phyloP scores from a whole-genome alignment of 2,888 invertebrate species.

The Lysandra coridon region DNA sequence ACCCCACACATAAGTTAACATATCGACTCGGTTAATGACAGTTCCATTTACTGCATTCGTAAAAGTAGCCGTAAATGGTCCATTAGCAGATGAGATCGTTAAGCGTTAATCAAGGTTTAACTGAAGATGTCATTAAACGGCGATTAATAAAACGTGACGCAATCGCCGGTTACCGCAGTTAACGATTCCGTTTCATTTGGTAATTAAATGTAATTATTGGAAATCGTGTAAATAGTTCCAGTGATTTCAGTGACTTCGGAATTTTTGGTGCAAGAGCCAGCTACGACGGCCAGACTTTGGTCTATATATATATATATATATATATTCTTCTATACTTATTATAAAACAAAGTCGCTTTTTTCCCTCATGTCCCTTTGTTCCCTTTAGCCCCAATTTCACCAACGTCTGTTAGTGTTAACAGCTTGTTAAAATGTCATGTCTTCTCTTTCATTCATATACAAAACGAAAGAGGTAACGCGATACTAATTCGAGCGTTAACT shows the following conservation, averaged over 20 bases:
- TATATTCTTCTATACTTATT: too few relatives aligned
- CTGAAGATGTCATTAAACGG: constrained; percentile 12
- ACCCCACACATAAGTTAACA: neutral
- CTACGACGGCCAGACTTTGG: too few relatives aligned
- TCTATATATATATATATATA: too few relatives aligned
- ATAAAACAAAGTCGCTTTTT: too few relatives aligned
- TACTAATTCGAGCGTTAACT: too few relatives aligned
- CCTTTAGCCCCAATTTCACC: too few relatives aligned
- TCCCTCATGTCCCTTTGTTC: too few relatives aligned
- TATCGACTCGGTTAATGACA: neutral
- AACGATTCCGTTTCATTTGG: neutral
- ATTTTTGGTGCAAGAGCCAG: neutral
- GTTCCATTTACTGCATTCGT: neutral
- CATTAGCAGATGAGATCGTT: constrained; percentile 14
- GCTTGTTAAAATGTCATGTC: too few relatives aligned
- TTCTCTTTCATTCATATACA: too few relatives aligned
- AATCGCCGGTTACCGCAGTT: neutral
- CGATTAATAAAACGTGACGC: constrained; percentile 7
- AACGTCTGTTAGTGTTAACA: too few relatives aligned
- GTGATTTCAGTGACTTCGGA: neutral
- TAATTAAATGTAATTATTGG: neutral
- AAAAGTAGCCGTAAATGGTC: constrained; percentile 3
- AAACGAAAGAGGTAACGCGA: too few relatives aligned
- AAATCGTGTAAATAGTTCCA: constrained; percentile 1
- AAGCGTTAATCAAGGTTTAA: neutral